Conservation (phyloP, 1,140 invertebrate genomes). For the Drosophila nigromelanica region DNA sequence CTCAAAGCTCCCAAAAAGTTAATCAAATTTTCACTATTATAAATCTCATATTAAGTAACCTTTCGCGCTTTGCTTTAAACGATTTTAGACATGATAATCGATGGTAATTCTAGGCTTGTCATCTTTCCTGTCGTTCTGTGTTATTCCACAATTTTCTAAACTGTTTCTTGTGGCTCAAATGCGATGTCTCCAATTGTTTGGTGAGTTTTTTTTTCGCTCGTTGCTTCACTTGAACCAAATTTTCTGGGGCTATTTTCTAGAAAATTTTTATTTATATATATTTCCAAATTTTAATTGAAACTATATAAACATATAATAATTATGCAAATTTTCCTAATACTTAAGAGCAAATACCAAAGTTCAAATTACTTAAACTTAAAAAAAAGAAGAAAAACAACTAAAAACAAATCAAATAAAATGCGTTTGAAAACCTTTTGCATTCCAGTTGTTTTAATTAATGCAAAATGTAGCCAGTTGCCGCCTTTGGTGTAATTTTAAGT, state of each 20-base stretch:
- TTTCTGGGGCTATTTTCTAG: conserved; percentile 7
- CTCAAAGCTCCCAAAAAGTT: not conserved
- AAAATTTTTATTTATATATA: conserved; percentile 11
- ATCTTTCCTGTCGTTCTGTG: conserved; percentile 11
- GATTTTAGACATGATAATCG: conserved; percentile 7
- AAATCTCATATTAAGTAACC: not conserved
- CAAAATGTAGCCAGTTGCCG: conserved; percentile 71
- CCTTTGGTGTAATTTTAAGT: conserved; percentile 73
- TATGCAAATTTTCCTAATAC: conserved; percentile 29
- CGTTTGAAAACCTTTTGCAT: conserved; percentile 77
- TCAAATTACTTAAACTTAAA: conserved; percentile 13
- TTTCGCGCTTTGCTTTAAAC: conserved; percentile 7
- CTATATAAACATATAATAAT: conserved; percentile 24
- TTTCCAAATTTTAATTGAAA: conserved; percentile 26
- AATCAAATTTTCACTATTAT: not conserved
- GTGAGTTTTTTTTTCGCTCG: conserved; percentile 29
- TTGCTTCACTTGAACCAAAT: conserved; percentile 18
- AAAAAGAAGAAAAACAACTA: conserved; percentile 23
- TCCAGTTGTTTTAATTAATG: conserved; percentile 81
- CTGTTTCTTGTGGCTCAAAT: not conserved
- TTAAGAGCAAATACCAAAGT: conserved; percentile 29
- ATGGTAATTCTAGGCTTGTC: conserved; percentile 2
- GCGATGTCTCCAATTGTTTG: conserved; percentile 20
- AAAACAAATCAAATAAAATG: conserved; percentile 64
- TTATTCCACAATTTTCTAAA: not conserved